Conservation (phyloP, 2,113 vertebrate genomes). For the Perccottus glenii region DNA sequence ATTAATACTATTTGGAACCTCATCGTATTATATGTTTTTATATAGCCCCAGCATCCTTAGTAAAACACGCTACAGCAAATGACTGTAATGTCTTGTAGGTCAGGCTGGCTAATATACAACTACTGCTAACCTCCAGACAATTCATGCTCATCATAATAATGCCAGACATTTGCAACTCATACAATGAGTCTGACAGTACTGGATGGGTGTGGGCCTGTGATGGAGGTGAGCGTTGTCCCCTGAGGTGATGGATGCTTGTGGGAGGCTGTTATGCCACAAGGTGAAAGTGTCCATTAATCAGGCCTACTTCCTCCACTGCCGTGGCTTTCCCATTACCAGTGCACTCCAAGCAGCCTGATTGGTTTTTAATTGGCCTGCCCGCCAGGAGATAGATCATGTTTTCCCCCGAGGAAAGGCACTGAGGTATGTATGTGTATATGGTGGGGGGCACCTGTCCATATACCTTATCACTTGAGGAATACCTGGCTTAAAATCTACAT, state of each 20-base stretch:
- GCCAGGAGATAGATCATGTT: constrained; percentile 81
- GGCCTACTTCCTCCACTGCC: constrained; percentile 71
- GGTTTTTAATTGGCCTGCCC: constrained; percentile 84
- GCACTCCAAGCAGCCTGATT: constrained; percentile 80
- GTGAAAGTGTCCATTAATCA: constrained; percentile 84
- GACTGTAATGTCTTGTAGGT: constrained; percentile 23
- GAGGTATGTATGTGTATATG: constrained; percentile 43
- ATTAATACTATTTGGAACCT: background rate
- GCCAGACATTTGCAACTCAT: constrained; percentile 36
- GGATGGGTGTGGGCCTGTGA: constrained; percentile 37
- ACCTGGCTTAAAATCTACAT: constrained; percentile 28
- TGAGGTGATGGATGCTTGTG: constrained; percentile 75
- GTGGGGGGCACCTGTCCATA: constrained; percentile 16
- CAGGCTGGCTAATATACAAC: constrained; percentile 28
- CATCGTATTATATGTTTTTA: constrained; percentile 3
- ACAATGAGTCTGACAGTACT: constrained; percentile 31
- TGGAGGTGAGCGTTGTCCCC: constrained; percentile 59
- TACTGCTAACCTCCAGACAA: constrained; percentile 21
- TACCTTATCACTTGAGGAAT: constrained; percentile 39
- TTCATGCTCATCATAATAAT: constrained; percentile 41
- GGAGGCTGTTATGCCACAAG: constrained; percentile 85
- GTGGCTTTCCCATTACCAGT: constrained; percentile 80
- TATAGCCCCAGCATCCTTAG: constrained; percentile 4
- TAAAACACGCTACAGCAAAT: constrained; percentile 13
- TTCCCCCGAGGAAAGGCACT: constrained; percentile 61